Conservation (phyloP, 2,888 invertebrate genomes). For the Netelia inedita region DNA sequence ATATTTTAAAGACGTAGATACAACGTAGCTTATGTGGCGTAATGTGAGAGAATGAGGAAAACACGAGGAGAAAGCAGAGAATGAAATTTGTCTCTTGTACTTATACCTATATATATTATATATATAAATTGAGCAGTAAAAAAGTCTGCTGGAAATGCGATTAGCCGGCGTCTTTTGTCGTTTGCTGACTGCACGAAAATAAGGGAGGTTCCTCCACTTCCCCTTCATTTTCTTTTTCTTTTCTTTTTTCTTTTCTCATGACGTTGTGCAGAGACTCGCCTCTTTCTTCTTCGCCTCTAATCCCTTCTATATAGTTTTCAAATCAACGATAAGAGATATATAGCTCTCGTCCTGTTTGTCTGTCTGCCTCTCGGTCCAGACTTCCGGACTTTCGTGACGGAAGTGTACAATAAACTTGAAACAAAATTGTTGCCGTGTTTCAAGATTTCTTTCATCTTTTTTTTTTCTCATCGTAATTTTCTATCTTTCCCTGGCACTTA, state of each 20-base stretch:
- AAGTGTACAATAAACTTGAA: slow-evolving; percentile 64
- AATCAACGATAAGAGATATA: slow-evolving; percentile 57
- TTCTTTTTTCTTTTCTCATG: neutral
- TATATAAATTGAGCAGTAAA: slow-evolving; percentile 28
- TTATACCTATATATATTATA: slow-evolving; percentile 10
- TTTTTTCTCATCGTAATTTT: slow-evolving; percentile 15
- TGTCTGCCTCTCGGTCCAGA: slow-evolving; percentile 34
- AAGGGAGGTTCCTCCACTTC: slow-evolving; percentile 6
- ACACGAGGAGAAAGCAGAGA: neutral
- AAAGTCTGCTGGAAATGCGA: slow-evolving; percentile 64
- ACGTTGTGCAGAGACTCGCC: neutral
- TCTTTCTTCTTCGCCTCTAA: slow-evolving; percentile 54
- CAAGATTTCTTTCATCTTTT: slow-evolving; percentile 25
- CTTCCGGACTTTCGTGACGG: slow-evolving; percentile 33
- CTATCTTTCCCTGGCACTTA: slow-evolving; percentile 62
- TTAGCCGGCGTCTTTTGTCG: slow-evolving; percentile 65
- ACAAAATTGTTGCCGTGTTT: slow-evolving; percentile 52
- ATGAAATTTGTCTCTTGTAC: slow-evolving; percentile 62
- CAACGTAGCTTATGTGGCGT: neutral
- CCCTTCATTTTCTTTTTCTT: slow-evolving; percentile 9
- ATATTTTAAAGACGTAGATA: slow-evolving; percentile 35
- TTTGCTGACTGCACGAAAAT: slow-evolving; percentile 60
- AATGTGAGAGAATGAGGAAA: neutral
- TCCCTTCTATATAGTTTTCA: slow-evolving; percentile 63
- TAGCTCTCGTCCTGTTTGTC: slow-evolving; percentile 41